phyloP scores from a whole-genome alignment of 2,888 invertebrate species.

The Tetranychus piercei region DNA sequence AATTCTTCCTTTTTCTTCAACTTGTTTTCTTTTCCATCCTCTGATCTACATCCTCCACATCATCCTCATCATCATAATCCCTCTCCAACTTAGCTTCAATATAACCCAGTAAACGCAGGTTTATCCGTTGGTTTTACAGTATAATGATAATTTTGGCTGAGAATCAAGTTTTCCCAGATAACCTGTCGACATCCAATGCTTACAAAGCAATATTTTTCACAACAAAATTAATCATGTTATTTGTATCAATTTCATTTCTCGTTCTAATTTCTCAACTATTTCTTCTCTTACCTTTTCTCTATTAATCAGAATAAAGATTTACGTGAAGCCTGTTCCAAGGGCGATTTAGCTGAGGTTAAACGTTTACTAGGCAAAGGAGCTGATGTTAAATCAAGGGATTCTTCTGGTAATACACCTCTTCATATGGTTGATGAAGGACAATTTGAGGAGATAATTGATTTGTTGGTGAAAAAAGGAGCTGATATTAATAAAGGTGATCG shows the following conservation, averaged over 20 bases:
- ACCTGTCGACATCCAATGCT: background rate
- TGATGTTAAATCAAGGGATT: slow-evolving; percentile 1
- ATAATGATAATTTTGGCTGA: background rate
- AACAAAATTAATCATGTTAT: background rate
- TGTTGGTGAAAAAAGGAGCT: background rate
- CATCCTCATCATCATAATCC: background rate
- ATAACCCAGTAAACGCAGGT: background rate
- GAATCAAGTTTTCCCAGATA: background rate
- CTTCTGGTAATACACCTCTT: slow-evolving; percentile 5
- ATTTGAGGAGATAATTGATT: slow-evolving; percentile 1
- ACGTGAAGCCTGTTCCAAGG: slow-evolving; percentile 4
- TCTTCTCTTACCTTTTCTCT: background rate
- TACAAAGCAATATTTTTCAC: background rate
- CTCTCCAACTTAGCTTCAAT: background rate
- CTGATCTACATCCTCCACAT: background rate
- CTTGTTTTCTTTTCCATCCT: background rate
- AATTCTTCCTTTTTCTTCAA: background rate
- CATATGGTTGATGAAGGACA: slow-evolving; percentile 7
- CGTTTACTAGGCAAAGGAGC: background rate
- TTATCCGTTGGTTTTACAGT: background rate
- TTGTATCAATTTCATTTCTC: background rate
- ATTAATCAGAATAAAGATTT: background rate
- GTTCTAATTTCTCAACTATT: background rate
- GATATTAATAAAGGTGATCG: slow-evolving; percentile 8
- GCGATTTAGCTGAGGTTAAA: slow-evolving; percentile 4